phyloP scores from a whole-genome alignment of 2,888 invertebrate species.

The Leucozona laternaria region DNA sequence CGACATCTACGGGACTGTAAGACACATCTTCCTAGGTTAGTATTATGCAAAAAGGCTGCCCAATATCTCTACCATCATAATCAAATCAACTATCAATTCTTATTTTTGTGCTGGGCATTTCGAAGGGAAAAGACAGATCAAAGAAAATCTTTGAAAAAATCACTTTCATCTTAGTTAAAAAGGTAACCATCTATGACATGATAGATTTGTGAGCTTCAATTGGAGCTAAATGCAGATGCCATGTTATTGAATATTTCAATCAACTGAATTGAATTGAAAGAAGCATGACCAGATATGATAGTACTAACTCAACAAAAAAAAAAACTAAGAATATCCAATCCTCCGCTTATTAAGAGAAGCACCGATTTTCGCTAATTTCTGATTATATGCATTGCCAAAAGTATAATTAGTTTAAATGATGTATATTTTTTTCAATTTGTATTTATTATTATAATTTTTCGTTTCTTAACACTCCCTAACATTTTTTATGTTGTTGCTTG shows the following conservation, averaged over 20 bases:
- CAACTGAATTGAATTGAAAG: background rate
- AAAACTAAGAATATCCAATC: background rate
- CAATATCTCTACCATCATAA: no score
- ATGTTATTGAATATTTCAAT: background rate
- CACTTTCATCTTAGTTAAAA: no score
- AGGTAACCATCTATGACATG: no score
- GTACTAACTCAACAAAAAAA: background rate
- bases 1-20: no score
- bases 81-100: no score
- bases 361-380: slow-evolving; percentile 61
- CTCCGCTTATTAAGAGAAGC: slow-evolving; percentile 39
- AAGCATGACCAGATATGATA: background rate
- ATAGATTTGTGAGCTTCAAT: no score
- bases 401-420: slow-evolving; percentile 70
- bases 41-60: no score
- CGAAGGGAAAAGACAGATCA: no score
- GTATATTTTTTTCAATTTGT: slow-evolving; percentile 59
- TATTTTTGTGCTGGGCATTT: no score
- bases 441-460: slow-evolving; percentile 41
- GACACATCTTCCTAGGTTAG: no score
- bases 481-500: slow-evolving; percentile 48
- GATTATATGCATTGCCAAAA: slow-evolving; percentile 74
- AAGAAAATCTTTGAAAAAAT: no score
- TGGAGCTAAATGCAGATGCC: background rate
- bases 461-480: slow-evolving; percentile 52